Base-by-base conservation (phyloP, 2,797 vertebrate species). In the Borostomias antarcticus region DNA sequence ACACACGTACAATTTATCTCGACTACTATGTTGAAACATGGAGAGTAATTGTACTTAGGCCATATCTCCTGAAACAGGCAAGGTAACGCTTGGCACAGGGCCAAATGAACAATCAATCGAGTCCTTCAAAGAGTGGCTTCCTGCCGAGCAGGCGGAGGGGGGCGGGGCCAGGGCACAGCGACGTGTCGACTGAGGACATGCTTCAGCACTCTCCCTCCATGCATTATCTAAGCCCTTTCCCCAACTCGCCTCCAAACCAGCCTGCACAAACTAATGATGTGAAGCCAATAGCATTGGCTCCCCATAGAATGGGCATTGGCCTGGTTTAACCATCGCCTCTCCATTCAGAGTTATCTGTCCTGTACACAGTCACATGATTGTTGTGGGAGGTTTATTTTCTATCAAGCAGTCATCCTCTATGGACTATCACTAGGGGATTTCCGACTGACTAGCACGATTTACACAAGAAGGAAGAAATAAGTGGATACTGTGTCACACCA, bases 61-160 rank as follows among this genome's bases (percentile, higher is more conserved):
- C 69, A 72, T 77, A 79, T 77, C 82, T 73, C n/a, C n/a, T 68
- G 30, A 64, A 78, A 53, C 82, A 80, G 74, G 59, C 68, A 48
- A 32, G 62, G 56, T 58, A 66, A 71, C 50, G 29, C 43, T 54
- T 68, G 74, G 76, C 66, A 50, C 48, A 35, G 25, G 60, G 78
- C 66, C 70, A 79, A 59, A 66, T 66, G 13, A 72, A 29, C 53
- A 60, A 79, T 76, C 77, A 75, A 67, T 79, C 35, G n/a, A 21
- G 51, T 45, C 48, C 58, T 68, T 29, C 50, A 64, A 63, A 61
- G 61, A 43, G 26, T 15, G 19, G 58, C n/a, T 64, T 60, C 64
- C 61, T 45, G 70, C 15, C 9, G 43, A 54, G 59, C 26, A 33
- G 72, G 53, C 35, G 15, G 40, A 48, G 37, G 62, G 66, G 69